These are phyloP conservation scores for Lophotriccus pileatus DNA, from an alignment of 2,797 vertebrate species.

Conservation along the genomic window DNA sequence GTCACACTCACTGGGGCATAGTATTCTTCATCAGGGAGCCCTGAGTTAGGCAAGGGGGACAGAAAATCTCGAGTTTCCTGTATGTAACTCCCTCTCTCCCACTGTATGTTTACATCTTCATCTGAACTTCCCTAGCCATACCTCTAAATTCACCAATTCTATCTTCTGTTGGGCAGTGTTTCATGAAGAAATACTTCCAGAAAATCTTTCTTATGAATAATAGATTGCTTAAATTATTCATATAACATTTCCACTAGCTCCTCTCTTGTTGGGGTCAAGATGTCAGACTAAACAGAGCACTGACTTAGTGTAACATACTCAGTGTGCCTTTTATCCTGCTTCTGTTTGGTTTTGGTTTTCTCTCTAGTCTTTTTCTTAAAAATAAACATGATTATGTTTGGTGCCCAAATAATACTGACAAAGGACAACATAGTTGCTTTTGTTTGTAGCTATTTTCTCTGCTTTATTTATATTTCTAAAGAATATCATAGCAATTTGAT, in stretches of 20 bases:
- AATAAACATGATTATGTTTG: neutral
- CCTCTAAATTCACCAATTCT: neutral
- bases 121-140: neutral
- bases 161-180: neutral
- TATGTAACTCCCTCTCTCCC: neutral
- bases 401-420: neutral
- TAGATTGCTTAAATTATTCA: slow-evolving; percentile 16
- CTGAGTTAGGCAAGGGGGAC: neutral
- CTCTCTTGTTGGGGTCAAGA: slow-evolving; percentile 21
- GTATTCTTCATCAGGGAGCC: neutral
- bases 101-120: neutral
- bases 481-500: neutral
- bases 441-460: neutral
- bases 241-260: neutral
- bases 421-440: neutral
- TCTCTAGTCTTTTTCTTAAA: neutral
- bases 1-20: neutral
- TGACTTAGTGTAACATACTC: neutral
- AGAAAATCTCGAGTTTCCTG: neutral
- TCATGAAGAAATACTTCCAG: neutral
- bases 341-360: neutral
- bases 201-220: slow-evolving; percentile 15
- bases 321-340: neutral
- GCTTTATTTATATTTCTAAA: neutral
- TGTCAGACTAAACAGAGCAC: neutral